phyloP scores from a whole-genome alignment of 2,888 invertebrate species.

The Dichetophora obliterata region DNA sequence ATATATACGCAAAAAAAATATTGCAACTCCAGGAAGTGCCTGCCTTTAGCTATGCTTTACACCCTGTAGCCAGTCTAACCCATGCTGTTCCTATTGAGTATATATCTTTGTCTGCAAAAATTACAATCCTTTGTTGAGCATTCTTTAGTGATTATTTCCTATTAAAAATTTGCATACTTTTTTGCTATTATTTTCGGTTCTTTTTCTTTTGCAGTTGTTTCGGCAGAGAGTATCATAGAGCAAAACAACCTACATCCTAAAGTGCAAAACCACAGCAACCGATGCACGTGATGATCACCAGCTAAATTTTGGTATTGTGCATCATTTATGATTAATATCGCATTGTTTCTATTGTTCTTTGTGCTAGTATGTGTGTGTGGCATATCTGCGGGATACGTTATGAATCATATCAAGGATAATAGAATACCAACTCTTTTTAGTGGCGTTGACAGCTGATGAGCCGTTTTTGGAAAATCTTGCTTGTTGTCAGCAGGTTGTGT shows the following conservation, averaged over 20 bases:
- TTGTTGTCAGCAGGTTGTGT: not conserved
- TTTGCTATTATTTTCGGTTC: not conserved
- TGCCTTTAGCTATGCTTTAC: not conserved
- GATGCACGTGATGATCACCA: not conserved
- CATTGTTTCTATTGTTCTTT: not conserved
- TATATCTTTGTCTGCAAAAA: not conserved
- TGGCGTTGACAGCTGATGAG: conserved; percentile 14
- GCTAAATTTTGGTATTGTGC: not conserved
- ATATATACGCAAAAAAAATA: not conserved
- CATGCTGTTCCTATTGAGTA: not conserved
- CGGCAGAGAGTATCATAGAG: not conserved
- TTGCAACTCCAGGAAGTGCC: not conserved
- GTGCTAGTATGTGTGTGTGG: not conserved
- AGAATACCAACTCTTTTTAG: conserved; percentile 15
- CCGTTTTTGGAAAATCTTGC: not conserved
- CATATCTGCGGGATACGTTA: not conserved
- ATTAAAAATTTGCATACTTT: conserved; percentile 29
- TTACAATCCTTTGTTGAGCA: conserved; percentile 18
- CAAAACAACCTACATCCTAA: not conserved
- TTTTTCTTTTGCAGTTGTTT: not conserved
- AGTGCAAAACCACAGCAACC: not conserved
- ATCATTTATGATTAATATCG: not conserved
- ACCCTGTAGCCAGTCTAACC: not conserved
- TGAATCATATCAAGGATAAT: conserved; percentile 12
- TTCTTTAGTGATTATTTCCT: conserved; percentile 33